Conservation (phyloP, 2,797 vertebrate genomes). For the Halcyon leucocephala region DNA sequence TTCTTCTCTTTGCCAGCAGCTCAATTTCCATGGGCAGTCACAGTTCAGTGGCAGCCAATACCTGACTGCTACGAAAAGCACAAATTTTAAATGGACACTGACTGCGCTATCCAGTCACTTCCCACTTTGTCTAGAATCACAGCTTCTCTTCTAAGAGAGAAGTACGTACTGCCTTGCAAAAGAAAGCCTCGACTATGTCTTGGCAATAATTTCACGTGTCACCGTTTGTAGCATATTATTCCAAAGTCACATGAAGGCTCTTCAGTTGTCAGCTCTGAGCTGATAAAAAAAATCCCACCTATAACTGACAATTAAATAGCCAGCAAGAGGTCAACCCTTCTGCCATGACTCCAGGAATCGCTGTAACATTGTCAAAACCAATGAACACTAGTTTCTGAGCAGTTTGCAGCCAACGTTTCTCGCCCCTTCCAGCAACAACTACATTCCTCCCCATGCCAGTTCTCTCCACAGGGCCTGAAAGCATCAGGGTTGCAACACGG, state of each 20-base stretch:
- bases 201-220: neutral
- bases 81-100: neutral
- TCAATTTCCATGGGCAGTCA: neutral
- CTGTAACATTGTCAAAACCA: neutral
- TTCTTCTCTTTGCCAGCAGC: neutral
- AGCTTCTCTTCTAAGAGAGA: neutral
- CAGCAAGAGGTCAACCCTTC: neutral
- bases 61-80: neutral
- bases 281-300: neutral
- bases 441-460: neutral
- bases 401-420: neutral
- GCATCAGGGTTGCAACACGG: accelerated
- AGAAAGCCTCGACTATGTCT: neutral
- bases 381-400: neutral
- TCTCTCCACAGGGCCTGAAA: neutral
- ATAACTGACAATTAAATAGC: neutral
- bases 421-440: neutral
- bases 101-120: neutral
- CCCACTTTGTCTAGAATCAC: neutral
- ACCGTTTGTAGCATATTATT: neutral
- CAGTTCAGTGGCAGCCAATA: neutral
- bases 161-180: neutral
- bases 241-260: neutral
- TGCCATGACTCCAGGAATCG: neutral
- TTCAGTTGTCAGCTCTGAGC: neutral